Conservation (phyloP, 2,113 vertebrate species). For the Muscicapa adusta region DNA sequence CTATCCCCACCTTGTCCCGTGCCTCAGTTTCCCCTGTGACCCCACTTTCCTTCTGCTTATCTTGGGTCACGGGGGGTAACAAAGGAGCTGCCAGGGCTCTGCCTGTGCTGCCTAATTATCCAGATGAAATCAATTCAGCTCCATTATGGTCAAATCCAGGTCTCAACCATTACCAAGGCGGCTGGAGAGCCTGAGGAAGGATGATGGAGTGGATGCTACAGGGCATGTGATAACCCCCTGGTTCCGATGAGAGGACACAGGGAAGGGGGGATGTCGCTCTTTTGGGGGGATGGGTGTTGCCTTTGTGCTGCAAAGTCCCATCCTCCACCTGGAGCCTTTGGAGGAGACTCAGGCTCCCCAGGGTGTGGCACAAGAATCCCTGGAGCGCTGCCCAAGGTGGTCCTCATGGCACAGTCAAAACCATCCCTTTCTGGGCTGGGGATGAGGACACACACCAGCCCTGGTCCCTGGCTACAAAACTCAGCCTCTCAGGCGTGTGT, state of each 20-base stretch:
- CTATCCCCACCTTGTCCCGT: accelerated
- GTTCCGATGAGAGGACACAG: not conserved
- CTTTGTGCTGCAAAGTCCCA: not conserved
- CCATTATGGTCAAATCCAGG: slow-evolving; percentile 55
- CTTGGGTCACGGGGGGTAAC: not conserved
- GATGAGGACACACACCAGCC: too few species aligned
- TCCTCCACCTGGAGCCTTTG: not conserved
- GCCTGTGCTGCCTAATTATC: slow-evolving; percentile 15
- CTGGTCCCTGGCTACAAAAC: too few species aligned
- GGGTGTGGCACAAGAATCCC: not conserved
- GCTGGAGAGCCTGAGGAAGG: not conserved
- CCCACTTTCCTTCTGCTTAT: not conserved
- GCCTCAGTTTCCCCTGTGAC: not conserved
- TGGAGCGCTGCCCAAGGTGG: accelerated
- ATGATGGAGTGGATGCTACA: slow-evolving; percentile 34
- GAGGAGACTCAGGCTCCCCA: accelerated
- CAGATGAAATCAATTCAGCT: slow-evolving; percentile 58
- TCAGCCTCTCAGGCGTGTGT: accelerated
- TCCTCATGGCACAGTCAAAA: not conserved
- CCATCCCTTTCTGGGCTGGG: not conserved
- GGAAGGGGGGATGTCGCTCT: not conserved
- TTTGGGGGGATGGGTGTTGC: not conserved
- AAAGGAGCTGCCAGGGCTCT: not conserved
- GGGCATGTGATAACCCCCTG: slow-evolving; percentile 38
- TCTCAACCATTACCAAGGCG: slow-evolving; percentile 32